Percentiles rank a stretch among this genome's conserved stretches.
Conservation (phyloP, 2,888 invertebrate species). For the Polydrusus tereticollis region DNA sequence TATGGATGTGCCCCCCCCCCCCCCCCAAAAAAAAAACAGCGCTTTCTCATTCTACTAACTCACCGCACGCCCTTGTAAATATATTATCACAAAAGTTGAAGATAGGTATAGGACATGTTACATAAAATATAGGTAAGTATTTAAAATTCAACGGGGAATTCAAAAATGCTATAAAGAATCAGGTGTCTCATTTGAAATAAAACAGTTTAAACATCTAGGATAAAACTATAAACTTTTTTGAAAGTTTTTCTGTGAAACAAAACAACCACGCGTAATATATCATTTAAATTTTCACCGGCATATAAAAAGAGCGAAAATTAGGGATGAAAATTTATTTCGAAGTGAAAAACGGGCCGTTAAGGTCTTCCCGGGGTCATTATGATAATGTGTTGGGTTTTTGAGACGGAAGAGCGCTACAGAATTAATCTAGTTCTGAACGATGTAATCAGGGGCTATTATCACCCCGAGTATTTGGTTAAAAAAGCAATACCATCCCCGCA, state of each 20-base stretch:
- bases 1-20: too few relatives aligned
- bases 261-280: neutral
- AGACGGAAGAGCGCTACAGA: slow-evolving; percentile 53
- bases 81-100: too few relatives aligned
- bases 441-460: slow-evolving; percentile 66
- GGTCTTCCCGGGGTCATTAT: slow-evolving; percentile 42
- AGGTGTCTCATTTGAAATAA: too few relatives aligned
- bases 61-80: too few relatives aligned
- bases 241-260: neutral
- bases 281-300: slow-evolving; percentile 3
- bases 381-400: slow-evolving; percentile 44
- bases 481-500: slow-evolving; percentile 68
- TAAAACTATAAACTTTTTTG: too few relatives aligned
- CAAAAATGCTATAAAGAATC: too few relatives aligned
- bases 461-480: slow-evolving; percentile 68
- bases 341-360: slow-evolving; percentile 37
- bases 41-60: too few relatives aligned
- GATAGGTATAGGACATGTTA: too few relatives aligned
- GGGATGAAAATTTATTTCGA: slow-evolving; percentile 37
- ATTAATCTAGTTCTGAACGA: slow-evolving; percentile 64
- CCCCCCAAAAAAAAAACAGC: too few relatives aligned
- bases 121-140: too few relatives aligned
- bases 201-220: too few relatives aligned
- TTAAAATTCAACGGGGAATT: too few relatives aligned
- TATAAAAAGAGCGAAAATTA: slow-evolving; percentile 27